Evolutionary conservation across 2,113 vertebrate genomes (phyloP), one percentile per base, ranked within the genome.

Genomic region (Macrotus californicus): DNA sequence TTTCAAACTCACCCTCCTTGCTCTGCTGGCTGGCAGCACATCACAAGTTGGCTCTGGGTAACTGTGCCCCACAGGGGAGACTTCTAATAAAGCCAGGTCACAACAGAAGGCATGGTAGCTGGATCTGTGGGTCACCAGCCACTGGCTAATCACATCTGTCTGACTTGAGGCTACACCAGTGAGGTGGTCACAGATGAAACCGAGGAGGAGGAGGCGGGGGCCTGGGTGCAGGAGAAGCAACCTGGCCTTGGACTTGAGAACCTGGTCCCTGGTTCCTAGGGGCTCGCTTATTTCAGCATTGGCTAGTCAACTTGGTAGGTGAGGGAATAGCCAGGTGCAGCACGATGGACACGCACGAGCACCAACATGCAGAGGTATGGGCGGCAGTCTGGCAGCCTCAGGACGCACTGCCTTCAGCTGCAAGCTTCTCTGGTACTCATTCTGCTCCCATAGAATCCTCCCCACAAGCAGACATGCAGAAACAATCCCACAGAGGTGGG

Each of bases 351-450:
- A 11, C 9, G 9, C 24, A 77, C 2, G 5, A 21, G 5, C 52
- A 39, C 61, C 41, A 22, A 18, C 6, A 48, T n/a, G 8, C 31
- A 3, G 3, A 67, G 59, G 31, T 16, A 1, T 24, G 29, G 21
- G 41, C 9, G 14, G n/a, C 31, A 8, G 4, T 15, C 67, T 26
- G 67, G 26, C 5, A 59, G 5, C 6, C n/a, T 36, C 0, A 0
- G 7, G 8, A 15, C 1, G 14, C 22, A 12, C 34, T 34, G 67
- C 83, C 48, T 50, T 73, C 56, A 70, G 69, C 19, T 7, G 13
- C 14, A 31, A 43, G 13, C 13, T n/a, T 59, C 66, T 52, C 43
- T 52, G 34, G 19, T 46, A 83, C 75, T 36, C 13, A 43, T 9
- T 76, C 11, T 2, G 9, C 52, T 69, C 46, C 52, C 29, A 50